Evolutionary conservation across 2,113 vertebrate species (phyloP).

Genomic region (Prolemur simus): DNA sequence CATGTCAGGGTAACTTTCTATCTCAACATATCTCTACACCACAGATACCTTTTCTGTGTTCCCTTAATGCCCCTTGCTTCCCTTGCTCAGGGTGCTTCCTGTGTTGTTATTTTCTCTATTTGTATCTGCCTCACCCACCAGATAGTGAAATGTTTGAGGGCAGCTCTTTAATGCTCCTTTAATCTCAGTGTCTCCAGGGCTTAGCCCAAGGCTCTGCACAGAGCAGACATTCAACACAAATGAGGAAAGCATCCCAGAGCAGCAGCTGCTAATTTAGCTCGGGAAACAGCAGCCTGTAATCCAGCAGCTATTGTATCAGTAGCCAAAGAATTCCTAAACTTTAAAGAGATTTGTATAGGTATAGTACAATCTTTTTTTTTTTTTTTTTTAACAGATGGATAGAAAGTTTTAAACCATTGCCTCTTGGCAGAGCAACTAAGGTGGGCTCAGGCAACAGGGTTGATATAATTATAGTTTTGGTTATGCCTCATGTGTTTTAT

Average conservation of each 20-base stretch:
- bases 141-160: neutral
- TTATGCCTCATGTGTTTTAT: constrained; percentile 64
- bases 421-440: constrained; percentile 54
- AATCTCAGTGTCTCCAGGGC: too few relatives aligned
- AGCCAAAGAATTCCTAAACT: neutral
- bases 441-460: constrained; percentile 35
- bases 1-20: neutral
- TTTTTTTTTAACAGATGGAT: constrained; percentile 22
- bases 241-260: neutral
- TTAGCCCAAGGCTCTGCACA: neutral
- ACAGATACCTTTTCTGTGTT: neutral
- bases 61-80: neutral
- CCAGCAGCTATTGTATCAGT: neutral
- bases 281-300: neutral
- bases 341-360: neutral
- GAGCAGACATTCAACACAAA: neutral
- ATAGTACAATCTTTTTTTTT: neutral
- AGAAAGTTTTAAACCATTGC: constrained; percentile 52
- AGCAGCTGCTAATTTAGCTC: neutral
- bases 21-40: neutral
- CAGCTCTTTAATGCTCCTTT: neutral
- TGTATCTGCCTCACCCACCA: neutral
- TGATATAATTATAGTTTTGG: constrained; percentile 66
- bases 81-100: neutral
- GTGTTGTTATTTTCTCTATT: neutral